Evolutionary conservation across 2,888 invertebrate species (phyloP), one percentile per base, ranked within the genome.

Genomic region (Catocala sponsa): DNA sequence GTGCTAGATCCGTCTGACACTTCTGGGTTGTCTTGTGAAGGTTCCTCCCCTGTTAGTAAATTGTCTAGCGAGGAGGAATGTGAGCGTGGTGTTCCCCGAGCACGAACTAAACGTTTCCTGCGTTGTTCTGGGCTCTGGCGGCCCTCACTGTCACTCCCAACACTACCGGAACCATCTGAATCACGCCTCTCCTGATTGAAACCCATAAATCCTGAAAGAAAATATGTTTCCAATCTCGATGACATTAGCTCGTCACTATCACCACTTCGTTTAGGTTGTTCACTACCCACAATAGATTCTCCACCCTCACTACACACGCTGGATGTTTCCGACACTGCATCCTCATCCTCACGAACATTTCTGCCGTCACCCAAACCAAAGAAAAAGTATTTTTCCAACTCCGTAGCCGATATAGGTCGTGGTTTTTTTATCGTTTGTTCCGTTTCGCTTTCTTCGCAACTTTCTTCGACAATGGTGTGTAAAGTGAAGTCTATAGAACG

Each of bases 401-500:
- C 98, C 0, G 98, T 98, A 0, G 97, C 96, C 1, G 97, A 97
- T 61, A 96, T 95, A 42, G 97, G 96, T 59, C 97, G 95, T 72
- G 95, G 95, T 88, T 96, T 95, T 91, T 94, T 95, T 82, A 89
- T 88, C 74, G 92, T 87, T 48, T 96, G 96, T 80, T 98, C 98
- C 66, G 97, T 96, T 89, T 98, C 98, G 88, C 98, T 98, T 89
- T 98, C 98, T 92, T 98, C 98, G 88, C 98, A 98, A 81, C 98
- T 98, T 91, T 98, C 98, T 92, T 98, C 98, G 35, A 98, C 97
- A 76, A 98, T 98, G 0, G 98, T 98, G 84, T 98, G 98, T 69
- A 98, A 92, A 1, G 98, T 98, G 85, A 98, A 98, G 90, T 98
- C 98, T 81, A 98, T 96, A 60, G 97, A 96, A 56, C 98, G 96